Percentiles rank a stretch among this genome's conserved stretches.
Evolutionary conservation across 2,888 invertebrate species (phyloP).

Genomic region (Magallana nippona): DNA sequence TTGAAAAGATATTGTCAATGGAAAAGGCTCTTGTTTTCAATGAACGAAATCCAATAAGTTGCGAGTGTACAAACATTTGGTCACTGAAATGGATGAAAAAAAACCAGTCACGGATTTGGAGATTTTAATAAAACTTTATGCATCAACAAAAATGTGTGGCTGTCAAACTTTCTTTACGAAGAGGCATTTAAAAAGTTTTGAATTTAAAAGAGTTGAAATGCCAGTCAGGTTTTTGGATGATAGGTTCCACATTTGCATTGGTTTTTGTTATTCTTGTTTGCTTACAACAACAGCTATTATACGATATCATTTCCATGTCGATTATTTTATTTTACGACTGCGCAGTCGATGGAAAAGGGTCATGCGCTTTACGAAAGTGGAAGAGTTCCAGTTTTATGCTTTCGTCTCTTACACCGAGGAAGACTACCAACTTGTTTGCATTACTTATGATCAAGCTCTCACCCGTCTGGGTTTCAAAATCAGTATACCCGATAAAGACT

Average conservation of each 20-base stretch:
- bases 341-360: neutral
- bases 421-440: neutral
- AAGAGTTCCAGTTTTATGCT: neutral
- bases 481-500: conserved; percentile 12
- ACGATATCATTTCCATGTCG: neutral
- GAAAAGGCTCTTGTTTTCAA: neutral
- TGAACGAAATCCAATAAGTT: conserved; percentile 3
- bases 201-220: neutral
- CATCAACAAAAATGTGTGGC: neutral
- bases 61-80: neutral
- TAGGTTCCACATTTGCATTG: neutral
- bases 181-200: neutral
- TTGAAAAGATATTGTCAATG: neutral
- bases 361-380: neutral
- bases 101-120: neutral
- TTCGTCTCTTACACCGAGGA: neutral
- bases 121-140: neutral
- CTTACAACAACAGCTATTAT: neutral
- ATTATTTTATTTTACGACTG: conserved; percentile 3
- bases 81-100: conserved; percentile 1
- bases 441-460: neutral
- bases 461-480: neutral
- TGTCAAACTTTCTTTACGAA: neutral
- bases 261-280: neutral
- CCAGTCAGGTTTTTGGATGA: neutral